phyloP scores from a whole-genome alignment of 1,140 invertebrate genomes.

The Euura saliciscinereae region DNA sequence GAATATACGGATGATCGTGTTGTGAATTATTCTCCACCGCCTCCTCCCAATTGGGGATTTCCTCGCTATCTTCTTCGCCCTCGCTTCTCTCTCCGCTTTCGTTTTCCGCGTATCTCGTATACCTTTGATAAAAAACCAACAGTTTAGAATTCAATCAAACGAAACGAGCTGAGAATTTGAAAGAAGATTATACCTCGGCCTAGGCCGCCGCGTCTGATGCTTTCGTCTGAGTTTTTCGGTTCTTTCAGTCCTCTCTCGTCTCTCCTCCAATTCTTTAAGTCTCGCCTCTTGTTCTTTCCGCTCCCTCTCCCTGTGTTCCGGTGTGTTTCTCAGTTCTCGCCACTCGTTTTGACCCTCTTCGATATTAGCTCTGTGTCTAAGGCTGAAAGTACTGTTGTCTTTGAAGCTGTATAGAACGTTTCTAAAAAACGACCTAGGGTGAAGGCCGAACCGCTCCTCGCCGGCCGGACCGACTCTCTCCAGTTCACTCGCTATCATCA shows the following conservation, averaged over 20 bases:
- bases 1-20: constrained; percentile 35
- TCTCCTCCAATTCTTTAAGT: constrained; percentile 29
- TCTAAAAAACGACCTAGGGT: constrained; percentile 64
- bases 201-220: constrained; percentile 35
- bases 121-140: constrained; percentile 12
- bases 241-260: constrained; percentile 34
- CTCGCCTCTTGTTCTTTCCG: constrained; percentile 30
- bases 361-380: constrained; percentile 33
- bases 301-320: constrained; percentile 35
- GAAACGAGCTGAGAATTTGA: background rate
- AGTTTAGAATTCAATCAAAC: background rate
- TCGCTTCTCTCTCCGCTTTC: constrained; percentile 15
- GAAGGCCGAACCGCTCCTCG: constrained; percentile 66
- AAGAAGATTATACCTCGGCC: constrained; percentile 28
- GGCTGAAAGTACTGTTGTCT: constrained; percentile 54
- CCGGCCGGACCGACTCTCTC: constrained; percentile 60
- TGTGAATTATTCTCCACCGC: constrained; percentile 22
- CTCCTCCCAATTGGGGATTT: constrained; percentile 36
- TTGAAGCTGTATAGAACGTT: constrained; percentile 67
- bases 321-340: constrained; percentile 38
- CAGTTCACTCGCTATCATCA: constrained; percentile 58
- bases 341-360: constrained; percentile 35
- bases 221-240: constrained; percentile 38
- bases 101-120: constrained; percentile 34
- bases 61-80: constrained; percentile 28